Base-by-base conservation (phyloP, 1,140 invertebrate species). In the Caenorhabditis latens region DNA sequence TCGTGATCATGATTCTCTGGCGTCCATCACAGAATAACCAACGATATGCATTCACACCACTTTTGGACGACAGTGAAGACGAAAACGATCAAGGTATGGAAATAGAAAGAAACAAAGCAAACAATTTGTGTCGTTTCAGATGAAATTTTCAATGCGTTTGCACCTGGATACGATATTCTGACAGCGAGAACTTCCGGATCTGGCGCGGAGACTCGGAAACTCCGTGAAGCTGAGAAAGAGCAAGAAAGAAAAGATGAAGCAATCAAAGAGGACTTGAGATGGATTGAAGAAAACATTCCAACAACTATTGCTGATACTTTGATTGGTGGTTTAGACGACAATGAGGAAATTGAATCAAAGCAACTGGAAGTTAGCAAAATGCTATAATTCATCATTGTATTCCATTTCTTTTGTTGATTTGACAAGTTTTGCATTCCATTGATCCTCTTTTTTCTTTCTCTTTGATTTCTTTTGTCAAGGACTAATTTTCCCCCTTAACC, bases 1-100 rank as follows among this genome's bases (percentile, higher is more conserved):
- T 96, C 55, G 96, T 96, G 16, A 98, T 98, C 88, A 98, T 98
- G 96, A 95, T 98, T 87, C 94, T 98, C 50, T 98, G 96, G 96
- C 93, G 97, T 89, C 97, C 97, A 6, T 96, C 96, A 4, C 96
- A 96, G 91, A 98, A 98, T 92, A 98, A 98, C 93, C 97, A 98
- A 93, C 94, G 95, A 89, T 98, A 97, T 94, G 96, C 97, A 4
- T 98, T 98, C 93, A 96, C 96, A 11, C 96, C 96, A 61, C 94
- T 98, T 32, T 93, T 97, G 9, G 96, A 98, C 94, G 95, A 96
- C 82, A 96, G 96, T 92, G 94, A 95, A 88, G 94, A 94, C 63
- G 94, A 95, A 65, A 92, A 91, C 84, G 92, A 92, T 40, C 67
- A 84, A 84, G 91, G 85, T 87, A 16, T n/a, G 43, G 24, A 19